A percentile compares a stretch with the other conserved stretches of the same genome.
These are phyloP conservation scores for Pedionomus torquatus DNA, from an alignment of 2,113 vertebrate species.

Conservation along the genomic window DNA sequence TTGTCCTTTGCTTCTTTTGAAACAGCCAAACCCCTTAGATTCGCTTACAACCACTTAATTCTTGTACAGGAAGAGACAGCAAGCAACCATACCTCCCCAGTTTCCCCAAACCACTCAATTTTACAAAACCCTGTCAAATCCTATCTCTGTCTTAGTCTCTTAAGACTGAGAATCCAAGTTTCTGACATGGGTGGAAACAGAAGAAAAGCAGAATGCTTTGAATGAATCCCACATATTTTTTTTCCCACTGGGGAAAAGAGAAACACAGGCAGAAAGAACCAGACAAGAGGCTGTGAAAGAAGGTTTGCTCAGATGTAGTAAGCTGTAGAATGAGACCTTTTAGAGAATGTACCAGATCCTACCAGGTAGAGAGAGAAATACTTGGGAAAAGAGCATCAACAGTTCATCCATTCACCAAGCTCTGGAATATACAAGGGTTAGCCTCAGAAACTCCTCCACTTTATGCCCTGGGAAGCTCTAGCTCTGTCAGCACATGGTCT, in stretches of 20 bases:
- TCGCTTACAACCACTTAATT: not conserved
- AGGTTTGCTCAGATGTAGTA: not conserved
- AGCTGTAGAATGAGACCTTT: not conserved
- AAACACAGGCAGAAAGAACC: not conserved
- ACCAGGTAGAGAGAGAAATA: no score
- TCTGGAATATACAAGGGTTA: no score
- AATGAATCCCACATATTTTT: no score
- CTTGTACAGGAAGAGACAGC: not conserved
- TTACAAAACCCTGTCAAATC: not conserved
- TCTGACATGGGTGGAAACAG: not conserved
- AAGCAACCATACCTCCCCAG: not conserved
- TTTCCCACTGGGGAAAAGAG: no score
- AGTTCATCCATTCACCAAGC: no score
- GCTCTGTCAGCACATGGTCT: not conserved
- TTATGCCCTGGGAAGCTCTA: not conserved
- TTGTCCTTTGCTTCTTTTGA: not conserved
- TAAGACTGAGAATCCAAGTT: not conserved
- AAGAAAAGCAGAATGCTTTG: not conserved
- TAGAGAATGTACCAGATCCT: conserved; percentile 17
- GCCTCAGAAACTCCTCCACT: no score
- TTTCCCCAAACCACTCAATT: not conserved
- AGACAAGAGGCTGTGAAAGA: not conserved
- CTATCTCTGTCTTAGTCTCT: not conserved
- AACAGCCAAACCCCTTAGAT: not conserved
- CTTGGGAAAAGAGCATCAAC: no score